Conservation (phyloP, 2,113 vertebrate genomes). For the Pollimyrus isidori region DNA sequence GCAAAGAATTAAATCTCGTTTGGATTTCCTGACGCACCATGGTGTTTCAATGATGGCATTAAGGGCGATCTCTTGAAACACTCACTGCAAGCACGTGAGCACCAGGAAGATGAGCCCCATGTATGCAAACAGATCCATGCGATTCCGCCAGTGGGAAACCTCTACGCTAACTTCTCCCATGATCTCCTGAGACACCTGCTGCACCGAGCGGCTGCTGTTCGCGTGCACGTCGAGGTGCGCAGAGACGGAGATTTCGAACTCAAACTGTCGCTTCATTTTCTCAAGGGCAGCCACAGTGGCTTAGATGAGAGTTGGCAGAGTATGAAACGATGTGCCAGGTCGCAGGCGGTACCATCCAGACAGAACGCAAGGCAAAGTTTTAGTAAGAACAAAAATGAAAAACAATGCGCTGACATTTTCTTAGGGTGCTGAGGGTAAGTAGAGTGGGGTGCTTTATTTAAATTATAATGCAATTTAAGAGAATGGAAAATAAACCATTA, state of each 20-base stretch:
- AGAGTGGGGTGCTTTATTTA: neutral
- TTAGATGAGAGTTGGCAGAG: conserved; percentile 15
- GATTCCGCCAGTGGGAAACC: conserved; percentile 37
- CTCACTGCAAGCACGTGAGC: conserved; percentile 68
- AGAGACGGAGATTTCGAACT: conserved; percentile 69
- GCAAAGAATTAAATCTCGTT: neutral
- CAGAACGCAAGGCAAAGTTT: neutral
- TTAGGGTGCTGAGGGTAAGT: neutral
- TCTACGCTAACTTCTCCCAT: conserved; percentile 50
- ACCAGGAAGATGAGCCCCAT: conserved; percentile 51
- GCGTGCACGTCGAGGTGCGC: conserved; percentile 55
- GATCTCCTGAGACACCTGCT: conserved; percentile 64
- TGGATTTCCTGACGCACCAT: neutral
- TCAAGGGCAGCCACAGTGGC: conserved; percentile 57
- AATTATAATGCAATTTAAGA: neutral
- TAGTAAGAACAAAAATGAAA: neutral
- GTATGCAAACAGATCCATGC: conserved; percentile 51
- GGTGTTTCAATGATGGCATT: neutral
- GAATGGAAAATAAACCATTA: neutral
- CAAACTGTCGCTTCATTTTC: conserved; percentile 68
- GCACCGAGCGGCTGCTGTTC: conserved; percentile 64
- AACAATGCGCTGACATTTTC: neutral
- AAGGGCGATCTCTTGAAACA: neutral
- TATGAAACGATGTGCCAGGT: neutral
- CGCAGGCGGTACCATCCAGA: neutral